phyloP scores from a whole-genome alignment of 2,888 invertebrate genomes.

The Pinctada fucata region DNA sequence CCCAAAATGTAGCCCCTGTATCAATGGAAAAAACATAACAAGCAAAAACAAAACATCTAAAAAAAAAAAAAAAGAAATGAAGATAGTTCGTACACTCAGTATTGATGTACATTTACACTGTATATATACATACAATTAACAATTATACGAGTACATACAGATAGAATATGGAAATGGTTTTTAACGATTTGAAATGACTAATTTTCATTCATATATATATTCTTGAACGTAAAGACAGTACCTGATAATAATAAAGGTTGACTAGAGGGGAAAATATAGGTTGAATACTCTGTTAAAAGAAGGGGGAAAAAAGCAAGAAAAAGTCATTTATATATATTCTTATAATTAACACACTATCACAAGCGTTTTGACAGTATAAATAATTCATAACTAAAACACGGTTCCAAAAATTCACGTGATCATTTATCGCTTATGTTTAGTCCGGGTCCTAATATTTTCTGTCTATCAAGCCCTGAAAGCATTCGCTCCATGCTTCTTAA shows the following conservation, averaged over 20 bases:
- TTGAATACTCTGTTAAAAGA: not conserved
- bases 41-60: no score
- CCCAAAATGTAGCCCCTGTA: no score
- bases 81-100: no score
- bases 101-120: no score
- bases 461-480: slow-evolving; percentile 95
- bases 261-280: slow-evolving; percentile 4
- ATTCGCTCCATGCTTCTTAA: slow-evolving; percentile 97
- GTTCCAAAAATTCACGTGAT: not conserved
- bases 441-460: slow-evolving; percentile 27
- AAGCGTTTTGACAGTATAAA: not conserved
- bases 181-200: no score
- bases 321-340: not conserved
- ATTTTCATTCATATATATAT: no score
- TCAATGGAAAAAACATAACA: no score
- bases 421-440: slow-evolving; percentile 13
- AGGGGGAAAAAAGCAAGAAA: not conserved
- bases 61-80: no score
- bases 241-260: not conserved
- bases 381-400: not conserved
- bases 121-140: no score
- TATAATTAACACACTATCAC: slow-evolving; percentile 4
- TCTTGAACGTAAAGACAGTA: no score
- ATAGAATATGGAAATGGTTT: no score
- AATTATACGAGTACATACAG: no score